Base-by-base conservation (phyloP, 2,113 vertebrate genomes). In the Microcebus tavaratra region DNA sequence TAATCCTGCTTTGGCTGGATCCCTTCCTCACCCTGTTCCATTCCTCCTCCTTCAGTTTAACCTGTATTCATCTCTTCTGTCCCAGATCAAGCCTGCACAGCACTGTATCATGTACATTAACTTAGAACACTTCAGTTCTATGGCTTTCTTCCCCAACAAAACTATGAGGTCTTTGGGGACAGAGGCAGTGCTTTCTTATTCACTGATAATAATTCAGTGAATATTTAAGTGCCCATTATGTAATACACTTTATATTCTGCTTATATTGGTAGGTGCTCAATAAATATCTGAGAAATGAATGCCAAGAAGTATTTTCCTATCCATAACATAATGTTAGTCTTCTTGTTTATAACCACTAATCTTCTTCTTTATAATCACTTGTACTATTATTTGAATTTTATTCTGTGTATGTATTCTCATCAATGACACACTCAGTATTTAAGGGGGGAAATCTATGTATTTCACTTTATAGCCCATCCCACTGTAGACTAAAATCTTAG, bases 401-500 rank as follows among this genome's bases (percentile, higher is more conserved):
- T 70, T 78, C 2, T 73, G 45, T 67, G 14, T 39, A 12, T 53
- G 55, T 70, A 36, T 34, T 57, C 23, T 45, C 4, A 3, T 63
- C 57, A 70, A 61, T 42, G 23, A 73, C n/a, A 76, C 34, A 94
- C 18, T 53, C 42, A 21, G 14, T 76, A 31, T 75, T 42, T n/a
- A 18, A 55, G 8, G 39, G 8, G 9, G 17, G 21, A n/a, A 70
- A 76, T 76, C 42, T 50, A 83, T 3, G 4, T 57, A 67, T n/a
- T 79, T 70, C 9, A 57, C 2, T 75, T 75, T 79, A 70, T 4
- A 89, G 67, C 25, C 25, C 48, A 76, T 82, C 50, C 53, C 12
- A 94, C 5, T n/a, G n/a, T 34, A 95, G 61, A 53, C 53, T 89
- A 86, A 96, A 92, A 39, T 48, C 83, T 73, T 3, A 90, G 50